Evolutionary conservation across 2,797 vertebrate species (phyloP), one percentile per base, ranked within the genome.

Genomic region (Gymnopithys bicolor): DNA sequence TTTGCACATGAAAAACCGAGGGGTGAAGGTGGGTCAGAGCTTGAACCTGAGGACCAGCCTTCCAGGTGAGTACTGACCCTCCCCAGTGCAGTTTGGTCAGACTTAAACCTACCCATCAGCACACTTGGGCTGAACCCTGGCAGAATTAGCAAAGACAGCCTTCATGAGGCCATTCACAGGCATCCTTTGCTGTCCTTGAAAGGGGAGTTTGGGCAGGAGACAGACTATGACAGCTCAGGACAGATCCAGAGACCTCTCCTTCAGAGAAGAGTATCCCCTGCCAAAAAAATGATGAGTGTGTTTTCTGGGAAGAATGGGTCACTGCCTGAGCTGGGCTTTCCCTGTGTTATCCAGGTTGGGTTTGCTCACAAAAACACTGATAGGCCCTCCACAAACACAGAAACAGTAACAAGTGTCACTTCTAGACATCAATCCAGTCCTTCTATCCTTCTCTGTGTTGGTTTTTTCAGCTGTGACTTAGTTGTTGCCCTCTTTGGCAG

Each of bases 251-350:
- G 25, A 35, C 2, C 4, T 3, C 5, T 67, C 30, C 27, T 77
- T 32, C 3, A 2, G 32, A 70, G 13, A 67, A 46, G 3, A 41
- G 11, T 27, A 7, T 13, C 2, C 18, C 8, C 8, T 8, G 12
- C 5, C 3, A 2, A 28, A 30, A 62, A 32, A 52, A 41, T 1
- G 2, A 19, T 8, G 4, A n/a, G 3, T 9, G 2, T 11, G 21
- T 60, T 80, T 77, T 7, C 23, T 83, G 19, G 21, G 27, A 33
- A 58, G 25, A 39, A 5, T 10, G 8, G 25, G 7, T 43, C n/a
- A 62, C 11, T 30, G 5, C 13, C 22, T 48, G 35, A 69, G 27
- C 39, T 63, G 46, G 35, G 21, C 8, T 87, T 59, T 24, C 17
- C 24, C 56, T 55, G 41, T 4, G 7, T 59, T 89, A 32, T 21